Evolutionary conservation across 2,888 invertebrate species (phyloP).

Genomic region (Boloria euphrosyne): DNA sequence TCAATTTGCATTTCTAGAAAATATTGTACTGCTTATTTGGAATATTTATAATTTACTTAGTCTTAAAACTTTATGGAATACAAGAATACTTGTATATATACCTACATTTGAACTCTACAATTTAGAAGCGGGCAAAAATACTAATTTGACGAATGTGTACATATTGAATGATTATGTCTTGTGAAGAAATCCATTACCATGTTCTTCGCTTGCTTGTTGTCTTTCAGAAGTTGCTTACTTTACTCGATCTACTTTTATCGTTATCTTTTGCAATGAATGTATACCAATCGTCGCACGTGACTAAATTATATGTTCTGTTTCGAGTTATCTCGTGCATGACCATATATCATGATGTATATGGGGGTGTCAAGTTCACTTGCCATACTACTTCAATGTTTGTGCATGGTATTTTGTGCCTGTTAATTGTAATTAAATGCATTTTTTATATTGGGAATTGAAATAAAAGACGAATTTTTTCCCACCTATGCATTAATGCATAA

Average conservation of each 20-base stretch:
- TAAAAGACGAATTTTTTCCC: too few relatives aligned
- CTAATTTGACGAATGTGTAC: conserved; percentile 2
- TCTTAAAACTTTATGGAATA: neutral
- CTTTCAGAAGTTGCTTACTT: conserved; percentile 27
- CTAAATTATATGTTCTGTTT: neutral
- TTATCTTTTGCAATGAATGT: conserved; percentile 2
- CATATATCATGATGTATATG: neutral
- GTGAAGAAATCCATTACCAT: conserved; percentile 44
- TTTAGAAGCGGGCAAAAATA: too few relatives aligned
- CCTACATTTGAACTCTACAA: too few relatives aligned
- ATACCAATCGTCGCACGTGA: neutral
- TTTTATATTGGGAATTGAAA: too few relatives aligned
- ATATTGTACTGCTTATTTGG: neutral
- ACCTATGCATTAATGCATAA: too few relatives aligned
- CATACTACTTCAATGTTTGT: neutral
- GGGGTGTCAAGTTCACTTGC: neutral
- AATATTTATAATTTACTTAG: conserved; percentile 2
- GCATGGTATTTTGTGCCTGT: too few relatives aligned
- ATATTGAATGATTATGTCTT: conserved; percentile 68
- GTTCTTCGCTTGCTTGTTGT: conserved; percentile 28
- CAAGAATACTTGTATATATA: too few relatives aligned
- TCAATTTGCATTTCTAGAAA: neutral
- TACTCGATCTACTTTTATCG: neutral
- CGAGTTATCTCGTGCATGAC: neutral
- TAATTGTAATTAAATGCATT: too few relatives aligned